Base-by-base conservation (phyloP, 2,113 vertebrate genomes). In the Psammodynastes pulverulentus region DNA sequence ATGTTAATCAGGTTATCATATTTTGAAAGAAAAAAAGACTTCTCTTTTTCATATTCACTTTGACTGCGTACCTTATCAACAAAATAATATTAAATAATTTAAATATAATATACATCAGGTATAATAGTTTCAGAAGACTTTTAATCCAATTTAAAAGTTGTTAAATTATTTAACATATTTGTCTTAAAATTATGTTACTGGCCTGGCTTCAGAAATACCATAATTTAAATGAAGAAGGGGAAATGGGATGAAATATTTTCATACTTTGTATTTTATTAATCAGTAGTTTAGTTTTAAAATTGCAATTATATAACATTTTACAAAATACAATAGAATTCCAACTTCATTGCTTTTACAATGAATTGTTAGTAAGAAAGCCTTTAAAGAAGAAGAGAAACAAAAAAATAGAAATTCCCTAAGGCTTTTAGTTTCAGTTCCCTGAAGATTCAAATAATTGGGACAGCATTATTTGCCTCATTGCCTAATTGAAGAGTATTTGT, bases 391-490 rank as follows among this genome's bases (percentile, higher is more conserved):
- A 90, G 43, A 89, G 54, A 72, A 90, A 90, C 84, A 92, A 89
- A 90, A 86, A 48, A 67, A 72, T 24, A 87, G 34, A 92, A 90
- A 34, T 90, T 86, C 88, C 92, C 89, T 10, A 24, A 90, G 88
- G 56, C 84, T 86, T 92, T 67, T 90, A 84, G 43, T 72, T 92
- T 84, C 84, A 54, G 87, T 48, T 92, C 91, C 87, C 91, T 88
- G 43, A 84, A 48, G 91, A 92, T 54, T 92, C 67, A 89, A 89
- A 88, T 92, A 92, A 92, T 92, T 92, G 91, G 67, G 67, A 79
- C 48, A 79, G n/a, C 91, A 88, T 92, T 92, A 92, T 92, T 92
- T 92, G 91, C 62, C 84, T 89, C 62, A 84, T 39, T 88, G 39
- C 51, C 62, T 88, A 89, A 56, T 89, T 92, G 67, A 92, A 88